Evolutionary conservation across 2,797 vertebrate species (phyloP), one percentile per base, ranked within the genome.

Genomic region (Leptoclinus maculatus): DNA sequence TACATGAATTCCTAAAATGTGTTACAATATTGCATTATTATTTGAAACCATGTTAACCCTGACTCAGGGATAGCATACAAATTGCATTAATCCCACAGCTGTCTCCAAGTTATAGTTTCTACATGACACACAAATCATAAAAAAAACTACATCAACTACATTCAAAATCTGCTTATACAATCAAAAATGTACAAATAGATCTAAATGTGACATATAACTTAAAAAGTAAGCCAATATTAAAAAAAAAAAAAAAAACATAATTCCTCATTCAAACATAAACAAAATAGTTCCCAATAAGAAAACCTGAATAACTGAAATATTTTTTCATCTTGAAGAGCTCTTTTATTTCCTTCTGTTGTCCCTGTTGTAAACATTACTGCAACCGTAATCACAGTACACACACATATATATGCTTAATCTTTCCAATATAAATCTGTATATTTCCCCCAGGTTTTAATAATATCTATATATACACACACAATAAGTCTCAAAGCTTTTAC

Each of bases 311-410:
- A 54, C 4, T 57, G 0, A 57, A 10, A 21, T 34, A n/a, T 36
- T 49, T 59, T 25, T 36, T 2, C 47, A 72, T 41, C 10, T 29
- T 27, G 2, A 38, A 58, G 7, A 53, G 7, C 1, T 25, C 3
- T 58, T 58, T n/a, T 34, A 8, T 74, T 17, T 39, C 2, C n/a
- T 56, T 56, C 23, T 19, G 11, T 54, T 17, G 6, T 53, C n/a
- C 32, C 38, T 58, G 23, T 11, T 75, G 59, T 80, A 78, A 80
- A 84, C 53, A 59, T 58, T n/a, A 27, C 29, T 38, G 27, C 47
- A 41, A 38, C 16, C 8, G 17, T 53, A 71, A 62, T 64, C 34
- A 57, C 8, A 66, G 4, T 17, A 41, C 21, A 60, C 41, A 66
- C 9, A 75, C 41, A 66, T 72, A 67, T 72, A 67, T 19, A 74